Conservation (phyloP, 1,140 invertebrate genomes). For the Pseudomyrmex cubaensis region DNA sequence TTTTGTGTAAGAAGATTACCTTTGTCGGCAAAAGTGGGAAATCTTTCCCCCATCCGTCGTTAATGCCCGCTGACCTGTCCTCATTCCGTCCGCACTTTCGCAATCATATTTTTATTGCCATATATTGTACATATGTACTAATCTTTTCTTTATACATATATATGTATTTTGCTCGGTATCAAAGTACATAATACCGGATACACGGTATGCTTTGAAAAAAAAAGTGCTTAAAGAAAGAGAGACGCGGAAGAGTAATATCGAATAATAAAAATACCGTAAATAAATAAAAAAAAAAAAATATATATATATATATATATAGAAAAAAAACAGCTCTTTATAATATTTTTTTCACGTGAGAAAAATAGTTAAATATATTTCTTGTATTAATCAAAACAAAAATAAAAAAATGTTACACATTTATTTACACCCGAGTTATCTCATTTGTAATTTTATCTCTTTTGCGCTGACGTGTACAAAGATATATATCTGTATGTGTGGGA, state of each 20-base stretch:
- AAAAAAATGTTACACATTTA: no score
- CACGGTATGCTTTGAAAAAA: conserved; percentile 1
- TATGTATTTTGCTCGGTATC: background rate
- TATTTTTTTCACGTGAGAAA: background rate
- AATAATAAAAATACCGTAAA: background rate
- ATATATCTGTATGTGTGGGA: background rate
- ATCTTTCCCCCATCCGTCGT: conserved; percentile 27
- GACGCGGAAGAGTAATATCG: background rate
- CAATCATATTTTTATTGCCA: background rate
- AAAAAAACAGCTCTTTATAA: background rate
- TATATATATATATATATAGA: no score
- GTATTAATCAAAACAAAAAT: background rate
- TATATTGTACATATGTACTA: background rate
- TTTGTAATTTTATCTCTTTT: background rate
- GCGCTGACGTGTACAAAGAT: background rate
- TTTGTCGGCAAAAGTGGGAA: conserved; percentile 45
- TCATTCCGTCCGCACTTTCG: background rate
- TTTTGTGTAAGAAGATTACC: conserved; percentile 57
- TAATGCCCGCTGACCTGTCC: conserved; percentile 2
- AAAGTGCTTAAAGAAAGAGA: background rate
- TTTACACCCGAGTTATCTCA: no score
- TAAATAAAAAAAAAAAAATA: background rate
- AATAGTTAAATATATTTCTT: background rate
- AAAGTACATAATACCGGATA: background rate
- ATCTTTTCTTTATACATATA: background rate